Evolutionary conservation across 1,140 invertebrate species (phyloP).

Genomic region (Dryas iulia): DNA sequence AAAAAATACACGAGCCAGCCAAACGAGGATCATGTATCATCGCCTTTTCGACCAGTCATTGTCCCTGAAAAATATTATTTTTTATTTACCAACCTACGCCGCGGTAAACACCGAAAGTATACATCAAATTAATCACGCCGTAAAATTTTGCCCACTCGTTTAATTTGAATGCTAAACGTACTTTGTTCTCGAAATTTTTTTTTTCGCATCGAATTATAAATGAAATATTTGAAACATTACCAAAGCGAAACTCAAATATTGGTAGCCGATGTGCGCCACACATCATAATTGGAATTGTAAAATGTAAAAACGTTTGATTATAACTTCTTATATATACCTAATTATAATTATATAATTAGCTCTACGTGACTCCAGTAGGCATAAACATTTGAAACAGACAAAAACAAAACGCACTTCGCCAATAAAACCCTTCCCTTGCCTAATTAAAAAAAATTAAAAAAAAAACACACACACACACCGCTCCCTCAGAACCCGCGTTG

Average conservation of each 20-base stretch:
- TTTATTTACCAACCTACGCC: slow-evolving; percentile 62
- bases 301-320: neutral
- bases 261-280: neutral
- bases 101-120: slow-evolving; percentile 57
- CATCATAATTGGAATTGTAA: neutral
- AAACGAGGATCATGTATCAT: slow-evolving; percentile 78
- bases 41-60: slow-evolving; percentile 76
- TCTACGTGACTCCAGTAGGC: slow-evolving; percentile 21
- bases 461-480: too few relatives aligned
- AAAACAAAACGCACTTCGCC: slow-evolving; percentile 57
- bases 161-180: slow-evolving; percentile 32
- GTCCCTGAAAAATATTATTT: slow-evolving; percentile 67
- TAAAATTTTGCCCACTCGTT: slow-evolving; percentile 44
- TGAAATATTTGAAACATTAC: neutral
- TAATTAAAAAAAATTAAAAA: slow-evolving; percentile 78
- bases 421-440: slow-evolving; percentile 68
- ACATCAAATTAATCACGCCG: slow-evolving; percentile 66
- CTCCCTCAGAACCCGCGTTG: slow-evolving; percentile 75
- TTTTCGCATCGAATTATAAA: slow-evolving; percentile 5
- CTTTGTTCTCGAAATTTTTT: slow-evolving; percentile 17
- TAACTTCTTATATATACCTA: neutral
- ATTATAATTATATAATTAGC: slow-evolving; percentile 4
- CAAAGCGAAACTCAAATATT: neutral
- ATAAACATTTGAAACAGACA: slow-evolving; percentile 36
- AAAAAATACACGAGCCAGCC: slow-evolving; percentile 69